Base-by-base conservation (phyloP, 2,797 vertebrate species). In the Eurystomus glaucurus region DNA sequence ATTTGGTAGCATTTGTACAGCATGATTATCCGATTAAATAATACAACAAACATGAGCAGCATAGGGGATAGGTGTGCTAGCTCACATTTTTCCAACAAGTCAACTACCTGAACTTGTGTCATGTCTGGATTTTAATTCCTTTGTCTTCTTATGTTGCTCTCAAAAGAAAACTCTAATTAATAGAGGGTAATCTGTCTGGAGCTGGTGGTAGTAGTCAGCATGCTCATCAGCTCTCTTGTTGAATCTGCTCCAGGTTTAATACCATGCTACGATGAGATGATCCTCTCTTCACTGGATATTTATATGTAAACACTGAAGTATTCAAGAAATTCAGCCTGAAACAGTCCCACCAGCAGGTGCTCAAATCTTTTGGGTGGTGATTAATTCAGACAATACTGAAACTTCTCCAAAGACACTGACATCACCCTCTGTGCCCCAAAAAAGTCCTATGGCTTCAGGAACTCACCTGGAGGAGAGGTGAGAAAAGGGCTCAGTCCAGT, bases 181-280 rank as follows among this genome's bases (percentile, higher is more conserved):
- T 28, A 28, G 12, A 37, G 4, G 1, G 14, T 41, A 43, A n/a
- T 7, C n/a, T 43, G 14, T 14, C 22, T 71, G 46, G 18, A 80
- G 23, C 11, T 77, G 41, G 4, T 75, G 33, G 14, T 7, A 6
- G 14, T 58, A 39, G 11, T 35, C 0, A 0, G 5, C 7, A 3
- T 50, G 22, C 3, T 75, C 25, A 39, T 51, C 25, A 72, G 6
- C 2, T 2, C 10, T 62, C 6, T 15, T 66, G 54, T 51, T 85
- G 41, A 65, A 76, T 21, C 17, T 57, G 3, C 13, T 58, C 19
- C 7, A 23, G 4, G 3, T 48, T 84, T 77, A 77, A 64, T 15
- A 77, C 1, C n/a, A 22, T 22, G 4, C 50, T 81, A 31, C 0
- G 0, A 72, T 5, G 2, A 58, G 21, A 39, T 0, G 0, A 55